Evolutionary conservation across 1,140 invertebrate species (phyloP), one percentile per base, ranked within the genome.

Genomic region (Archegozetes longisetosus): DNA sequence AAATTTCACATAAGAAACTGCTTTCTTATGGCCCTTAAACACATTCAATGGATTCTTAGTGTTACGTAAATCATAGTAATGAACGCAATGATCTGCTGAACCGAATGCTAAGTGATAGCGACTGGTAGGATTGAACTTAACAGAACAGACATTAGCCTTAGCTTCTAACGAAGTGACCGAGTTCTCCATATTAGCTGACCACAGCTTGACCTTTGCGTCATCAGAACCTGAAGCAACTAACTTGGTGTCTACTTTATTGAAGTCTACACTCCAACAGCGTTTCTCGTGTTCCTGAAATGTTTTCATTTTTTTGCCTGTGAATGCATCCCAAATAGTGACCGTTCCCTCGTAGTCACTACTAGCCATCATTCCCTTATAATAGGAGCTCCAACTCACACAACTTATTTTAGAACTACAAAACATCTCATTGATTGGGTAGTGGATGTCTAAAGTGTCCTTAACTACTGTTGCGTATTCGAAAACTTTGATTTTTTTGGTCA

Each of bases 271-370:
- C 92, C 92, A 97, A 70, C 89, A 93, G 55, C 91, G 75, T 71
- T 94, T 95, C 71, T 96, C 90, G 73, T 96, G 92, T 72, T 96
- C 91, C 70, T 90, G 80, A 65, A 73, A 77, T 20, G 72, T 67
- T 80, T 84, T 65, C 76, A 77, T 65, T 63, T 75, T 76, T 65
- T 84, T 79, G n/a, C 82, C 83, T 0, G 84, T 86, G 23, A 79
- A 80, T 1, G 86, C 86, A 75, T 97, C 92, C 92, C 92, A 96
- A 17, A 96, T 79, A 4, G 84, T 85, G 0, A 96, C 89, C 0
- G 84, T 88, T 24, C 91, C 91, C 73, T 95, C 91, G 72, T 96
- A 96, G 75, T 96, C 91, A 62, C 86, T 86, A n/a, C 88, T 92
- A 0, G 88, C 89, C 28, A 96, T 71, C 68, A 85, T 81, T 60